phyloP scores from a whole-genome alignment of 2,888 invertebrate genomes.

The Eucera pruinosa region DNA sequence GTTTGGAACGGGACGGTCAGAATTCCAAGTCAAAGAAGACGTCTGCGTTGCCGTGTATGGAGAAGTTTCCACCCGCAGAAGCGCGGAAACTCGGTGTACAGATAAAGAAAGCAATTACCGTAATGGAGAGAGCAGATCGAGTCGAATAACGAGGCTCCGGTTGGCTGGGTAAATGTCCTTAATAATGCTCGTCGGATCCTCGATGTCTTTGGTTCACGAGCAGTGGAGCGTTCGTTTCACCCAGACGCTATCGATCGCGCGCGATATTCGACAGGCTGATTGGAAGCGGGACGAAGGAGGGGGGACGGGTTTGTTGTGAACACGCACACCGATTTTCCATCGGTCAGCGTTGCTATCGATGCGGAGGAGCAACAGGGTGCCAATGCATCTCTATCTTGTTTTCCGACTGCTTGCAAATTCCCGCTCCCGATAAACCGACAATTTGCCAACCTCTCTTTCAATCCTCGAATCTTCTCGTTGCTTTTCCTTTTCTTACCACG shows the following conservation, averaged over 20 bases:
- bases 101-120: slow-evolving; percentile 25
- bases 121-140: slow-evolving; percentile 14
- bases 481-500: neutral
- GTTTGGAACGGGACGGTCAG: too few relatives aligned
- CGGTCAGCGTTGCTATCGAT: slow-evolving; percentile 6
- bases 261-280: slow-evolving; percentile 44
- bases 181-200: slow-evolving; percentile 18
- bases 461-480: neutral
- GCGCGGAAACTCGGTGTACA: too few relatives aligned
- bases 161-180: neutral
- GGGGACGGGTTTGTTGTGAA: slow-evolving; percentile 18
- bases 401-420: slow-evolving; percentile 37
- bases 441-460: slow-evolving; percentile 1
- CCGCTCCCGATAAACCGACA: slow-evolving; percentile 21
- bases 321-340: slow-evolving; percentile 8
- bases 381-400: slow-evolving; percentile 60
- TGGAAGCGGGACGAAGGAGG: slow-evolving; percentile 21
- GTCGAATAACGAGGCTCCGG: slow-evolving; percentile 5
- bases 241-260: slow-evolving; percentile 42
- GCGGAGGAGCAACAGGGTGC: slow-evolving; percentile 73
- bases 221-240: slow-evolving; percentile 30
- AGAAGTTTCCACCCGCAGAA: neutral
- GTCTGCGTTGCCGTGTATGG: too few relatives aligned
- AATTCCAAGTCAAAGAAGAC: too few relatives aligned
- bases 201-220: slow-evolving; percentile 10